A percentile compares a stretch with the other conserved stretches of the same genome.
phyloP scores from a whole-genome alignment of 2,888 invertebrate species.

The Eucera pruinosa region DNA sequence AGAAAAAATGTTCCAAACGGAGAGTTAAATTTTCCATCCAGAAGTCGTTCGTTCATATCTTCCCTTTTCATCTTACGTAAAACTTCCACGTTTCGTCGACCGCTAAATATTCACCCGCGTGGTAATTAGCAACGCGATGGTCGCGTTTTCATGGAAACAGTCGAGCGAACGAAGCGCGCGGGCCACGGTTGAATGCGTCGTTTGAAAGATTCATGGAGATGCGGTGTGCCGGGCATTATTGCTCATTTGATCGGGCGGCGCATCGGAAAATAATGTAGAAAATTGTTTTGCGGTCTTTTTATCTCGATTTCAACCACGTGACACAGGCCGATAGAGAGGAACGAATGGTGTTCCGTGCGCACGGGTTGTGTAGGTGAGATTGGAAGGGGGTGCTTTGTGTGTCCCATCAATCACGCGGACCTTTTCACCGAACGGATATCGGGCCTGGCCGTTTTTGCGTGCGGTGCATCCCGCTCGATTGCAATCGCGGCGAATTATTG shows the following conservation, averaged over 20 bases:
- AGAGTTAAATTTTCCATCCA: too few relatives aligned
- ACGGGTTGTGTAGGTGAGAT: too few relatives aligned
- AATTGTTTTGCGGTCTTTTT: slow-evolving; percentile 81
- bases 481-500: slow-evolving; percentile 82
- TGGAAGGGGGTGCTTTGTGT: slow-evolving; percentile 75
- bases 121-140: slow-evolving; percentile 40
- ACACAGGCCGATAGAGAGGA: neutral
- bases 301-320: slow-evolving; percentile 75
- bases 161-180: slow-evolving; percentile 6
- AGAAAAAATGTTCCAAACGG: too few relatives aligned
- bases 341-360: neutral
- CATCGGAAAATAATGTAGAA: slow-evolving; percentile 77
- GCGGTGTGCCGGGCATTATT: slow-evolving; percentile 66
- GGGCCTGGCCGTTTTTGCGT: slow-evolving; percentile 78
- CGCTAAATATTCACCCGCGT: slow-evolving; percentile 26
- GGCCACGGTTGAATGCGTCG: slow-evolving; percentile 34
- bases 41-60: too few relatives aligned
- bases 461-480: slow-evolving; percentile 78
- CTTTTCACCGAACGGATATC: slow-evolving; percentile 79
- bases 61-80: too few relatives aligned
- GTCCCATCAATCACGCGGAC: slow-evolving; percentile 83
- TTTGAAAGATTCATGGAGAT: slow-evolving; percentile 63
- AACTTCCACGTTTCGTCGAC: too few relatives aligned
- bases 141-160: slow-evolving; percentile 35
- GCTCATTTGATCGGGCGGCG: slow-evolving; percentile 69